A percentile compares a stretch with the other conserved stretches of the same genome.
Conservation (phyloP, 2,888 invertebrate species). For the Tipula unca region DNA sequence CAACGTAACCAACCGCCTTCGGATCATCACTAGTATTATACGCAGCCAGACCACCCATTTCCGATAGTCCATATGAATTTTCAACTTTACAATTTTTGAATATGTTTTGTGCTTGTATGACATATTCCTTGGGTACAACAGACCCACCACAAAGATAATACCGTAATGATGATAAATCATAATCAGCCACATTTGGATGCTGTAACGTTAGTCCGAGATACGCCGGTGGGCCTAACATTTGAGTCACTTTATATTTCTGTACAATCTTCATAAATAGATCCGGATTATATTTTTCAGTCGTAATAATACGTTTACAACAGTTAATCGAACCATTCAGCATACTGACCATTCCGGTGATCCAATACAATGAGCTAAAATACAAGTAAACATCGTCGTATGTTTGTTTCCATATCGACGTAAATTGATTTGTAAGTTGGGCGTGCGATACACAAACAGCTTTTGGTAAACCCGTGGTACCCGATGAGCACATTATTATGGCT, state of each 20-base stretch:
- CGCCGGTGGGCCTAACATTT: neutral
- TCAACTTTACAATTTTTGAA: neutral
- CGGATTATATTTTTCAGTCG: neutral
- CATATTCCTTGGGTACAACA: neutral
- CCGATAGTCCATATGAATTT: neutral
- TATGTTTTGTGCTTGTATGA: neutral
- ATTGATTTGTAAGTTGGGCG: neutral
- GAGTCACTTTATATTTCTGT: neutral
- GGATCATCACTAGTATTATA: neutral
- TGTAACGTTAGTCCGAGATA: neutral
- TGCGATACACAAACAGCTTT: neutral
- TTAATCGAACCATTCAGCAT: neutral
- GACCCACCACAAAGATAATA: neutral
- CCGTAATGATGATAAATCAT: neutral
- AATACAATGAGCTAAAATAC: neutral
- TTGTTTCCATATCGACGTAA: neutral
- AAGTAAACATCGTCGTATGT: neutral
- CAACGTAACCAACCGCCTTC: neutral
- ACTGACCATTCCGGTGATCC: neutral
- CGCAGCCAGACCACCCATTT: neutral
- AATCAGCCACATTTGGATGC: neutral
- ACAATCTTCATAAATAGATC: constrained; percentile 1
- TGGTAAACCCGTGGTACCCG: neutral
- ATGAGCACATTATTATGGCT: neutral
- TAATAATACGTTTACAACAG: neutral